phyloP scores from a whole-genome alignment of 2,888 invertebrate species.

The Cabera pusaria region DNA sequence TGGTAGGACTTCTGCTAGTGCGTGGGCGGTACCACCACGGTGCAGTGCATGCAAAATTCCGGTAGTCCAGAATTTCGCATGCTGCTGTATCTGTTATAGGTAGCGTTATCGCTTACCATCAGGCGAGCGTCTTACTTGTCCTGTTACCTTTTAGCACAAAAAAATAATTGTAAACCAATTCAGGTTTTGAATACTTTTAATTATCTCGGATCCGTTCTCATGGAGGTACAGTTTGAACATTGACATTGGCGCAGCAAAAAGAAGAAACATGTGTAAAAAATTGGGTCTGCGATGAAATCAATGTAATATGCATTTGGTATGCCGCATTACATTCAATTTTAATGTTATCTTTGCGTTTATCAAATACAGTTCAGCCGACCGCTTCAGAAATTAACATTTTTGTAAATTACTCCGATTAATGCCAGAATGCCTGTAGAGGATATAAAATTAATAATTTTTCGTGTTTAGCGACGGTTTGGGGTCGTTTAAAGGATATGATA shows the following conservation, averaged over 20 bases:
- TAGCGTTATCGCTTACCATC: too few species aligned
- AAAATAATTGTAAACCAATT: too few species aligned
- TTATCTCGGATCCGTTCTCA: slow-evolving; percentile 30
- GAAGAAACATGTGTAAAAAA: slow-evolving; percentile 18
- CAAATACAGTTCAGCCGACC: slow-evolving; percentile 21
- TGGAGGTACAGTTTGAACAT: slow-evolving; percentile 22
- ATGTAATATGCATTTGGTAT: slow-evolving; percentile 22
- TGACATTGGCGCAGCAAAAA: slow-evolving; percentile 20
- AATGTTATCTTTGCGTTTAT: slow-evolving; percentile 30
- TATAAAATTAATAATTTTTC: slow-evolving; percentile 30
- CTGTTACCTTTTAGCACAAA: too few species aligned
- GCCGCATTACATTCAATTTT: slow-evolving; percentile 27
- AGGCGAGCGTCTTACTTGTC: too few species aligned
- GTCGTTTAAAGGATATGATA: slow-evolving; percentile 18
- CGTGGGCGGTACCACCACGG: too few species aligned
- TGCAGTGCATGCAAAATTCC: too few species aligned
- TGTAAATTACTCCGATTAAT: slow-evolving; percentile 32
- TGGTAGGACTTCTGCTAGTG: too few species aligned
- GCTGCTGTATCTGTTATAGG: too few species aligned
- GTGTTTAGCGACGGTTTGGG: slow-evolving; percentile 23
- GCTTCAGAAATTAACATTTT: slow-evolving; percentile 31
- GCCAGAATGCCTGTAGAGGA: slow-evolving; percentile 25
- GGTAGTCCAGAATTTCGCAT: too few species aligned
- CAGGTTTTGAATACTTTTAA: too few species aligned
- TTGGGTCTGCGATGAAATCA: slow-evolving; percentile 27